These are phyloP conservation scores for Taphrorychus bicolor DNA, from an alignment of 2,888 invertebrate species.

Conservation along the genomic window DNA sequence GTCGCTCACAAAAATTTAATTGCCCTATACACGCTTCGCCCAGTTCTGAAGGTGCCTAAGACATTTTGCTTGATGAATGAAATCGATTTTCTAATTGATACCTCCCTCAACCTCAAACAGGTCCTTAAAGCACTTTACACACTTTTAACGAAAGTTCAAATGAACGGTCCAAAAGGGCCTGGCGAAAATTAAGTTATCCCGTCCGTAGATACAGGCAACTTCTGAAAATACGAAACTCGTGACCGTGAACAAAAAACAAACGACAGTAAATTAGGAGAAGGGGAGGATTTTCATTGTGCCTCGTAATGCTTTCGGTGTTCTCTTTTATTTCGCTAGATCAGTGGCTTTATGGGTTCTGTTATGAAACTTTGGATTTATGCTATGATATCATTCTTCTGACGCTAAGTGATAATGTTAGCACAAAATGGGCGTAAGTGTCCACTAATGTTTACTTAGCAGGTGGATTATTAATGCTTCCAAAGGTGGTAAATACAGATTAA, in stretches of 20 bases:
- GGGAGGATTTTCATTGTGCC: neutral
- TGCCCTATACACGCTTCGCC: too few relatives aligned
- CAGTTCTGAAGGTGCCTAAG: too few relatives aligned
- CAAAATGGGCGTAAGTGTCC: too few relatives aligned
- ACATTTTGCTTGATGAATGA: too few relatives aligned
- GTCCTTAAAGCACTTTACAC: neutral
- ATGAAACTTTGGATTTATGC: neutral
- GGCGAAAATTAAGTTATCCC: neutral
- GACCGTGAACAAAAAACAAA: neutral
- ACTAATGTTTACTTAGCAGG: too few relatives aligned
- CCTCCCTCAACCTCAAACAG: neutral
- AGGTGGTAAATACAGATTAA: constrained; percentile 15
- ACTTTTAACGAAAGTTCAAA: neutral
- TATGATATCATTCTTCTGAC: too few relatives aligned
- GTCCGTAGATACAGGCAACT: neutral
- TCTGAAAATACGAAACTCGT: neutral
- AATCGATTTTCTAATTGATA: too few relatives aligned
- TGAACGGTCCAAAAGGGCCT: neutral
- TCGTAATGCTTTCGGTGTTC: neutral
- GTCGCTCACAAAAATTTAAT: too few relatives aligned
- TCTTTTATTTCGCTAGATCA: neutral
- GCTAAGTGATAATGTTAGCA: too few relatives aligned
- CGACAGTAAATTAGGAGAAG: constrained; percentile 1
- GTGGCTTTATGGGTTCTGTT: neutral
- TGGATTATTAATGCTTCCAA: neutral